Evolutionary conservation across 2,888 invertebrate species (phyloP), one percentile per base, ranked within the genome.

Genomic region (Lasioglossum pauxillum): DNA sequence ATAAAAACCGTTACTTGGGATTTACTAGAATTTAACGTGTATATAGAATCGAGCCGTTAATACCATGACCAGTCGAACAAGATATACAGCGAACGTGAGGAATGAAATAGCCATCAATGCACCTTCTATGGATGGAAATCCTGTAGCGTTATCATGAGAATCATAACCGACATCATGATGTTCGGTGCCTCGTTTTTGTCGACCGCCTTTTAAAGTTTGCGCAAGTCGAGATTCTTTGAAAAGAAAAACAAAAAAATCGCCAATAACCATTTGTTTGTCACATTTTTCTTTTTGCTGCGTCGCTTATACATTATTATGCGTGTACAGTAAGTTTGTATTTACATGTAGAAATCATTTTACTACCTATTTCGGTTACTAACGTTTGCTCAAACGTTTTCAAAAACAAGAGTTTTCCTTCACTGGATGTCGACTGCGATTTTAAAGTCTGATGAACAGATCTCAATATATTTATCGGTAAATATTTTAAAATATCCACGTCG

Each of bases 41-140:
- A 31, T 35, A 31, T 16, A 31, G 16, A 53, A 19, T 67, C 77
- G 16, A 73, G 27, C 27, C 3, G 38, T 27, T 75, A 95, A 96
- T 96, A 98, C 98, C 96, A 98, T 96, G 57, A 98, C 97, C 57
- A 98, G 95, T 95, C 98, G 98, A 77, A 98, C 97, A 80, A 98
- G 96, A 93, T 98, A 98, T 10, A 98, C 98, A 0, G 98, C 98
- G 95, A 98, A 98, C 0, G 98, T 98, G 16, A 98, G 96, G 94
- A 98, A 98, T 38, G 98, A 97, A 89, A 98, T 97, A 60, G 98
- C 97, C 96, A 98, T 97, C 77, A 98, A 95, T 0, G 98, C 97
- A 73, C 97, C 97, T 95, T 98, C 98, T 7, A 97, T 96, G 0
- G 98, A 98, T 19, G 98, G 98, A 94, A 98, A 98, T 89, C 97